Percentiles rank a stretch among this genome's conserved stretches.
Evolutionary conservation across 2,888 invertebrate species (phyloP).

Genomic region (Caenorhabditis sp.): DNA sequence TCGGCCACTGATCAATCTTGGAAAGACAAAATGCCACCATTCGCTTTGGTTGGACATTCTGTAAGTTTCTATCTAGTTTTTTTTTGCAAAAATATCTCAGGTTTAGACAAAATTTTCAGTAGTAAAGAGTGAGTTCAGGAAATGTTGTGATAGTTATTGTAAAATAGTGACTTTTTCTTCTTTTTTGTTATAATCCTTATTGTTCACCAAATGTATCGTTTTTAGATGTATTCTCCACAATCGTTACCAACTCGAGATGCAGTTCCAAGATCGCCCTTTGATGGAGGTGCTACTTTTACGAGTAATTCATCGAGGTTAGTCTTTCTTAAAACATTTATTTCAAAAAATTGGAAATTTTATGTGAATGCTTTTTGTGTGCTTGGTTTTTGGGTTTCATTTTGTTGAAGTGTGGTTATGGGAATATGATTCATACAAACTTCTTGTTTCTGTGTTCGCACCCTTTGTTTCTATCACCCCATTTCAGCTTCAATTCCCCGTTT

Average conservation of each 20-base stretch:
- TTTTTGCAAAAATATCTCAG: neutral
- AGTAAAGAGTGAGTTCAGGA: neutral
- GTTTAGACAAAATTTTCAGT: too few species aligned
- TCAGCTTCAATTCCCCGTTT: conserved; percentile 6
- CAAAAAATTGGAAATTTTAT: neutral
- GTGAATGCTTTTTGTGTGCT: conserved; percentile 8
- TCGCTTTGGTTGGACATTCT: conserved; percentile 25
- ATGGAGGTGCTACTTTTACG: conserved; percentile 14
- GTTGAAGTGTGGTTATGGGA: neutral
- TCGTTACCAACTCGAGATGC: conserved; percentile 30
- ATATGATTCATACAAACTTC: neutral
- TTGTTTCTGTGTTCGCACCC: conserved; percentile 11
- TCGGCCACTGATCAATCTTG: conserved; percentile 37
- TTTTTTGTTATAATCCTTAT: too few species aligned
- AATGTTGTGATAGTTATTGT: neutral
- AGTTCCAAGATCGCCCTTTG: conserved; percentile 21
- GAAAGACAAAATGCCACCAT: conserved; percentile 41
- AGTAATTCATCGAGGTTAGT: conserved; percentile 7
- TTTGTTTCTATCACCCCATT: conserved; percentile 18
- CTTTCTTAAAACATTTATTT: neutral
- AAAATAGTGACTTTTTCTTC: neutral
- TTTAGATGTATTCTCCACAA: conserved; percentile 42
- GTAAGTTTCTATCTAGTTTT: conserved; percentile 10
- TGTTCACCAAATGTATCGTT: too few species aligned
- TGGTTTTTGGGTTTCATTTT: conserved; percentile 7